Evolutionary conservation across 2,888 invertebrate genomes (phyloP).

Genomic region (Chorisops tibialis): DNA sequence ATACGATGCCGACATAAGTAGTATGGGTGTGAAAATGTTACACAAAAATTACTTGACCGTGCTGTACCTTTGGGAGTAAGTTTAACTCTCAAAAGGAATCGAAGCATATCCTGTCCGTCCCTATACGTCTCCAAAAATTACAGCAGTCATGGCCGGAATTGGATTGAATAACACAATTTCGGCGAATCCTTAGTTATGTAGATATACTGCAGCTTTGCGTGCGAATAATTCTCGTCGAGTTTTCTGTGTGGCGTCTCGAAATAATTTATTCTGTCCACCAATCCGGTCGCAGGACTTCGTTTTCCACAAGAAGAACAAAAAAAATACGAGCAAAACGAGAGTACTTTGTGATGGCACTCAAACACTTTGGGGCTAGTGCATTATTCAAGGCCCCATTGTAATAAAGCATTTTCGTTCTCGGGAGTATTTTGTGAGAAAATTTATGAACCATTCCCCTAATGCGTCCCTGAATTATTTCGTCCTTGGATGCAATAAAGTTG

Average conservation of each 20-base stretch:
- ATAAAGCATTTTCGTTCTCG: slow-evolving; percentile 38
- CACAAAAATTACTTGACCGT: slow-evolving; percentile 28
- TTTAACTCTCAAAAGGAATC: slow-evolving; percentile 11
- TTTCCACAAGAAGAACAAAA: neutral
- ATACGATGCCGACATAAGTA: neutral
- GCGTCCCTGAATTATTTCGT: slow-evolving; percentile 34
- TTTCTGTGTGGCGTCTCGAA: neutral
- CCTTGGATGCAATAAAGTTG: slow-evolving; percentile 33
- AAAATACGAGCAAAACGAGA: neutral
- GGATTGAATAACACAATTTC: slow-evolving; percentile 23
- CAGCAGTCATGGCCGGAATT: slow-evolving; percentile 4
- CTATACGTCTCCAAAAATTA: neutral
- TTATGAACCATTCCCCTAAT: slow-evolving; percentile 35
- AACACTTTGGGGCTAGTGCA: slow-evolving; percentile 38
- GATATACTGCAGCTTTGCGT: slow-evolving; percentile 17
- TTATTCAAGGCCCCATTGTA: slow-evolving; percentile 39
- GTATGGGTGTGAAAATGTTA: slow-evolving; percentile 23
- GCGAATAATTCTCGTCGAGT: slow-evolving; percentile 3
- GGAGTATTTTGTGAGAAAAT: slow-evolving; percentile 30
- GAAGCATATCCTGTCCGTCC: neutral
- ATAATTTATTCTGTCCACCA: slow-evolving; percentile 16
- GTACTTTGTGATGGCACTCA: slow-evolving; percentile 33
- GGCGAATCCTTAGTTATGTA: neutral
- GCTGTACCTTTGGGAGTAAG: slow-evolving; percentile 15
- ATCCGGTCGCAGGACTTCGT: neutral